Conservation (phyloP, 2,888 invertebrate species). For the Noctuana brunneofusca region DNA sequence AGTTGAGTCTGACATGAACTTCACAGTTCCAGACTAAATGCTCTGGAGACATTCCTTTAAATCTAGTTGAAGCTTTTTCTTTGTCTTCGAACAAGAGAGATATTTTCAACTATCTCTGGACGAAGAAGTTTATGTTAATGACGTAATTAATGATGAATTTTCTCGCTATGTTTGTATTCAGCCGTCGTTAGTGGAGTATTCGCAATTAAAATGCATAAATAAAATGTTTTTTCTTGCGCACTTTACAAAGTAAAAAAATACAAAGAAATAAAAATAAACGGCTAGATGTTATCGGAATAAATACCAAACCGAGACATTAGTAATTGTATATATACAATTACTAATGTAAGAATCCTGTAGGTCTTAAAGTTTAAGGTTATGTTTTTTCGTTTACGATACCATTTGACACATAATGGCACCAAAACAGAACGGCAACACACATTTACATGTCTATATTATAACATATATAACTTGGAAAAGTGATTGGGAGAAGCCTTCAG, state of each 20-base stretch:
- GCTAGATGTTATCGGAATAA: neutral
- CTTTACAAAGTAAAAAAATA: neutral
- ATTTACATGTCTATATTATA: no score
- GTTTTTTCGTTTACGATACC: no score
- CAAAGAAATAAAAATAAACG: neutral
- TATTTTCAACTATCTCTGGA: slow-evolving; percentile 38
- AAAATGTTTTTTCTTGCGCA: neutral
- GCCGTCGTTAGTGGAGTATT: slow-evolving; percentile 4
- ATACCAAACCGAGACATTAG: neutral
- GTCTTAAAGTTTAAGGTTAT: no score
- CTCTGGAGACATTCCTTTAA: slow-evolving; percentile 64
- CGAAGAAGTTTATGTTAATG: slow-evolving; percentile 40
- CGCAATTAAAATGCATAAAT: neutral
- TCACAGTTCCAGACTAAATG: slow-evolving; percentile 54
- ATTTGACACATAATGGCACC: no score
- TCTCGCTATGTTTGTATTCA: slow-evolving; percentile 10
- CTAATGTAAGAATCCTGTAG: no score
- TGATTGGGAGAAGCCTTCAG: no score
- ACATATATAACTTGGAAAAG: no score
- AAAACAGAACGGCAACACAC: no score
- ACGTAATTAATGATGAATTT: slow-evolving; percentile 39
- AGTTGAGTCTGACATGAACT: slow-evolving; percentile 51
- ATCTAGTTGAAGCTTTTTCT: slow-evolving; percentile 62
- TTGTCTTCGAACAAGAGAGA: slow-evolving; percentile 53
- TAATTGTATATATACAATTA: neutral